Base-by-base conservation (phyloP, 2,797 vertebrate genomes). In the Craterocephalus amniculus region DNA sequence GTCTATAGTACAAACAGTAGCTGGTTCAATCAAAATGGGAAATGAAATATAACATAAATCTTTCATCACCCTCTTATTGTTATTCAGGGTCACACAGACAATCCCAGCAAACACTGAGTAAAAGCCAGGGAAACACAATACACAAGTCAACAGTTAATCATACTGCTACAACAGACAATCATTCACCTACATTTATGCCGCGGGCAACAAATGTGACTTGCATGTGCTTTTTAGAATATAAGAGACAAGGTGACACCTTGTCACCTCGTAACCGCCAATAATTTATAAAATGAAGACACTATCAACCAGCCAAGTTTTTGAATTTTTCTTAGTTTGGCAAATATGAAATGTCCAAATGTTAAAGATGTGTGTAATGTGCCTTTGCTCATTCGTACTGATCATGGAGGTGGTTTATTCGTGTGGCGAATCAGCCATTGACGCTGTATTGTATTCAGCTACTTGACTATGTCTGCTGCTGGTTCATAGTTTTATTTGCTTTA, bases 71-170 rank as follows among this genome's bases (percentile, higher is more conserved):
- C 48, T 49, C 59, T 78, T 63, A 74, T 89, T 90, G 79, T 84
- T 87, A 90, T 89, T 89, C 87, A 87, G 88, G 84, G 86, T 92
- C 83, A 85, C 63, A 40, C 76, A 83, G 83, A 85, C 72, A 70
- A 81, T 80, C 64, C 76, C 57, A 29, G 70, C 61, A 57, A 64
- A 32, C 80, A 54, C 3, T 26, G 74, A 81, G 78, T 63, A 69
- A 72, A 84, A 79, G 75, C 75, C 48, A 8, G 68, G 16, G 43
- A 86, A 78, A 83, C 71, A 78, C 60, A 67, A 80, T 51, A 49
- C 72, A 80, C 36, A 29, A 71, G 74, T 74, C 76, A 66, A 74
- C 81, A 62, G 76, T 88, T 84, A 81, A 88, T 91, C 84, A 91
- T 22, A 18, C 59, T 36, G 45, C 72, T 67, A 69, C 77, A 57